These are phyloP conservation scores for Spatula versicolor DNA, from an alignment of 2,797 vertebrate species.

Conservation along the genomic window DNA sequence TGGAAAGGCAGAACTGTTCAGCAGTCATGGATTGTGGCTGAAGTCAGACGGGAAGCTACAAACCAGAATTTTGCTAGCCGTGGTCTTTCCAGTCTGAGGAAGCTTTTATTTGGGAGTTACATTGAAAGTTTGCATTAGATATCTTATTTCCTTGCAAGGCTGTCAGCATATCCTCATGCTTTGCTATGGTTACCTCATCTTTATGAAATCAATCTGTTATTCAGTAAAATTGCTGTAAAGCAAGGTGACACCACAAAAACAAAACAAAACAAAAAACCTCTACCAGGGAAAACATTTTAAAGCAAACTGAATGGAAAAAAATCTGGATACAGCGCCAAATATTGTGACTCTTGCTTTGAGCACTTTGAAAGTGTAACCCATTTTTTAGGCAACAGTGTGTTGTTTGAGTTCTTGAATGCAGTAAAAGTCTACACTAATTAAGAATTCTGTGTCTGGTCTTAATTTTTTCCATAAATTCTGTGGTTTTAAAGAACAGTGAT, in stretches of 20 bases:
- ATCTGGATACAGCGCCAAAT: neutral
- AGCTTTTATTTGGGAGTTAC: neutral
- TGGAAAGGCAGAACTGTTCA: neutral
- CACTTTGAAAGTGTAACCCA: neutral
- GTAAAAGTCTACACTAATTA: neutral
- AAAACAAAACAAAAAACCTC: too few species aligned
- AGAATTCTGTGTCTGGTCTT: neutral
- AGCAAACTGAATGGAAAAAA: neutral
- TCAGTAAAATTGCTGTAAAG: neutral
- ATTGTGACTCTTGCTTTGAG: neutral
- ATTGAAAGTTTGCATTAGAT: neutral
- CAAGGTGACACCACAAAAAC: neutral
- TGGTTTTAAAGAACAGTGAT: neutral
- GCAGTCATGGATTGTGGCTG: neutral
- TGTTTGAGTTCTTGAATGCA: neutral
- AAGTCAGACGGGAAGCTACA: neutral
- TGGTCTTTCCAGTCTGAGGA: neutral
- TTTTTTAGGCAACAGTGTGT: neutral
- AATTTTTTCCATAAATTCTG: neutral
- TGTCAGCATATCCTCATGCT: neutral
- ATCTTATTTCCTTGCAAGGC: neutral
- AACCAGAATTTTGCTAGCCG: neutral
- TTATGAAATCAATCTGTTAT: neutral
- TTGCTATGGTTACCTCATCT: neutral
- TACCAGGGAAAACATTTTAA: neutral